Base-by-base conservation (phyloP, 2,888 invertebrate species). In the Metalampra italica region DNA sequence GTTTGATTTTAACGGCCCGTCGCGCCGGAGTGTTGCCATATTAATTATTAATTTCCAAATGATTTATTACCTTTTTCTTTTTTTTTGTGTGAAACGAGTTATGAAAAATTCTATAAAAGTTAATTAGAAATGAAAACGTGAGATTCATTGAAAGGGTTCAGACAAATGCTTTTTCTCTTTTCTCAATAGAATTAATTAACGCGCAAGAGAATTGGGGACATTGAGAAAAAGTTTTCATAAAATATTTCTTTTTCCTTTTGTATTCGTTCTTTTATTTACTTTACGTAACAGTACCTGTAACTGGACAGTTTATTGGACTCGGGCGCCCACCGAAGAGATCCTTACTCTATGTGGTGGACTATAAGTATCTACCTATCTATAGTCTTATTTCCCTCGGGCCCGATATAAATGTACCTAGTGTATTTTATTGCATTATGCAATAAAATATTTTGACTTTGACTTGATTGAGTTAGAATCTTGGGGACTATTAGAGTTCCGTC, bases 31-130 rank as follows among this genome's bases (percentile, higher is more conserved):
- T 68, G 75, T 71, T 69, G 59, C 70, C 60, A 62, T 78, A 82
- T 85, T 83, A 82, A 86, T 87, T 86, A 88, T 87, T 87, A 87
- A 89, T 87, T 88, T 71, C 58, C 75, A 69, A 82, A 80, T 86
- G 86, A 89, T 87, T 88, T 87, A 87, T 88, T 79, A 79, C 66
- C 71, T 67, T 69, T 67, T 69, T 66, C 68, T 49, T 69, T 53
- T 58, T 43, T 62, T 60, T 57, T 62, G 55, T 55, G 50, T 53
- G 50, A 49, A 56, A 56, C 60, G 70, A 72, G 69, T 74, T 77
- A 76, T 75, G 75, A 79, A 78, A 81, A 78, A 76, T 76, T 77
- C 72, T 72, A 73, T 71, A 67, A 72, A 75, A 78, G 72, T 75
- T 79, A 82, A 82, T 82, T 83, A 74, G 69, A 62, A 66, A 71